A percentile compares a stretch with the other conserved stretches of the same genome.
Evolutionary conservation across 1,140 invertebrate genomes (phyloP).

Genomic region (Whitmania pigra): DNA sequence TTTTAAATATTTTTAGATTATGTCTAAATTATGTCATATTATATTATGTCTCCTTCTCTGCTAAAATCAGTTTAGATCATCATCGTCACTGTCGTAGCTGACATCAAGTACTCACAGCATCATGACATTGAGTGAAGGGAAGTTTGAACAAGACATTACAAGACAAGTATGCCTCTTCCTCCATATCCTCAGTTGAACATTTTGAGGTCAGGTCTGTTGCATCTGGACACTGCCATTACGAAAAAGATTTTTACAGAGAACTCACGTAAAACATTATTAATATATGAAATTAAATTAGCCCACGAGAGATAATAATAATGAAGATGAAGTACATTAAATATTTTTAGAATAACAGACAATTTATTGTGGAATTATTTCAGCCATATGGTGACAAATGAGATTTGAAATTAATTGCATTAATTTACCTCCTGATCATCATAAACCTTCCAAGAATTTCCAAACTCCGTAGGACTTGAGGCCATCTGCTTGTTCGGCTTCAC

Average conservation of each 20-base stretch:
- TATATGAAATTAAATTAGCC: not conserved
- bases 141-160: constrained; percentile 12
- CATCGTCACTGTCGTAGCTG: too few relatives aligned
- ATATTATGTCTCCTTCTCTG: too few relatives aligned
- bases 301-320: too few relatives aligned
- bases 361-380: too few relatives aligned
- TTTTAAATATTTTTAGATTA: too few relatives aligned
- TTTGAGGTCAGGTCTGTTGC: not conserved
- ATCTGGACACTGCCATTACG: constrained; percentile 15
- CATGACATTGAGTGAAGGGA: constrained; percentile 18
- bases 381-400: too few relatives aligned
- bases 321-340: too few relatives aligned
- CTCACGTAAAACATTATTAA: not conserved
- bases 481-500: constrained; percentile 12
- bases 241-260: not conserved
- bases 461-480: constrained; percentile 14
- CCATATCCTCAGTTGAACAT: constrained; percentile 8
- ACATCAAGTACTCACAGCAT: constrained; percentile 7
- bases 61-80: too few relatives aligned
- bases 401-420: too few relatives aligned
- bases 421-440: constrained; percentile 5
- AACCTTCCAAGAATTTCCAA: constrained; percentile 23
- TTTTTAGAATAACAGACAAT: too few relatives aligned
- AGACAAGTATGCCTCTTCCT: constrained; percentile 16
- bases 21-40: too few relatives aligned